Evolutionary conservation across 2,888 invertebrate genomes (phyloP).

Genomic region (Cephus spinipes): DNA sequence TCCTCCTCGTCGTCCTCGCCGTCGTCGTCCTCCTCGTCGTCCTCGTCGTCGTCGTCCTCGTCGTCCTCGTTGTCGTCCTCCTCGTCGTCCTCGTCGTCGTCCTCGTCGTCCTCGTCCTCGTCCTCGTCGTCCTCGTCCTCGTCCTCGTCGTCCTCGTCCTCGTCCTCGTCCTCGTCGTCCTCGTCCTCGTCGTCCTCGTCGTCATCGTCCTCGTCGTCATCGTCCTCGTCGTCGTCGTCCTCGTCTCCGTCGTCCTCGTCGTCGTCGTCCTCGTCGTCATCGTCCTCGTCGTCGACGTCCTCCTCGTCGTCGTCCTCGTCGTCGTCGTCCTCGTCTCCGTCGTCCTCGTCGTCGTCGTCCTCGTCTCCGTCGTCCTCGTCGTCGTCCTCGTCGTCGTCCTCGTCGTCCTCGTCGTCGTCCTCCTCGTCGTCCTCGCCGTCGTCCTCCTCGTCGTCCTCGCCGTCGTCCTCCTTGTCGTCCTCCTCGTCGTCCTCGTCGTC

Average conservation of each 20-base stretch:
- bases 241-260: too few relatives aligned
- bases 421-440: too few relatives aligned
- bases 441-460: too few relatives aligned
- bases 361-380: too few relatives aligned
- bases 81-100: not conserved
- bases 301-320: too few relatives aligned
- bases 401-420: constrained; percentile 1
- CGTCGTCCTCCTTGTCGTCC: too few relatives aligned
- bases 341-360: too few relatives aligned
- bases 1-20: not conserved
- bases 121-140: not conserved
- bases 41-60: constrained; percentile 1
- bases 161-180: not conserved
- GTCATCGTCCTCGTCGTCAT: not conserved
- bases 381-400: constrained; percentile 1
- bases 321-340: too few relatives aligned
- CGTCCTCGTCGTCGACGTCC: too few relatives aligned
- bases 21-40: not conserved
- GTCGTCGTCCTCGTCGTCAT: too few relatives aligned
- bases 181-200: constrained; percentile 3
- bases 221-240: constrained; percentile 1
- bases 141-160: not conserved
- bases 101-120: not conserved
- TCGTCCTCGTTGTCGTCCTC: too few relatives aligned
- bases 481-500: too few relatives aligned